phyloP scores from a whole-genome alignment of 2,113 vertebrate genomes.

The Laticauda laticaudata region DNA sequence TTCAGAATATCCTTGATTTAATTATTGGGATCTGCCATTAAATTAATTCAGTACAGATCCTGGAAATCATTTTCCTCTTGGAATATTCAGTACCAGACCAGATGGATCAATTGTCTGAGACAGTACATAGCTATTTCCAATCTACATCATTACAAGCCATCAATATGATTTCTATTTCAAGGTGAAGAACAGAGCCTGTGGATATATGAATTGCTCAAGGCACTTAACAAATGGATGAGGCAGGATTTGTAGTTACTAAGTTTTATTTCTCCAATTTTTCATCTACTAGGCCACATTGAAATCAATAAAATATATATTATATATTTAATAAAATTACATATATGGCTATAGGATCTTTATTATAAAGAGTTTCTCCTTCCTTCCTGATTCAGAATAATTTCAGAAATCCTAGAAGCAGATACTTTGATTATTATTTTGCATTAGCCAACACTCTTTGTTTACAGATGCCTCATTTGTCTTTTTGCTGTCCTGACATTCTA shows the following conservation, averaged over 20 bases:
- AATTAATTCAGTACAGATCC: not conserved
- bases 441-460: constrained; percentile 22
- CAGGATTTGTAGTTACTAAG: not conserved
- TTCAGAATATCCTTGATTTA: not conserved
- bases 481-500: constrained; percentile 46
- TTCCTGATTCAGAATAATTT: constrained; percentile 20
- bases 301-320: constrained; percentile 39
- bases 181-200: not conserved
- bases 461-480: constrained; percentile 23
- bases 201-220: not conserved
- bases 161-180: not conserved
- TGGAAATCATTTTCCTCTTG: not conserved
- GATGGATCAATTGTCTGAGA: not conserved
- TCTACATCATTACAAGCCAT: not conserved
- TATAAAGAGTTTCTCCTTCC: constrained; percentile 17
- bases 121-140: not conserved
- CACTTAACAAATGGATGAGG: not conserved
- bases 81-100: not conserved
- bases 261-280: not conserved
- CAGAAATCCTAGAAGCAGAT: constrained; percentile 26
- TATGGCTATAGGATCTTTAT: constrained; percentile 46
- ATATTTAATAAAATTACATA: constrained; percentile 55
- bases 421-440: constrained; percentile 32
- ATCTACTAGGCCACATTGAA: not conserved
- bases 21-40: not conserved